Conservation (phyloP, 1,140 invertebrate genomes). For the Drosophila lowei region DNA sequence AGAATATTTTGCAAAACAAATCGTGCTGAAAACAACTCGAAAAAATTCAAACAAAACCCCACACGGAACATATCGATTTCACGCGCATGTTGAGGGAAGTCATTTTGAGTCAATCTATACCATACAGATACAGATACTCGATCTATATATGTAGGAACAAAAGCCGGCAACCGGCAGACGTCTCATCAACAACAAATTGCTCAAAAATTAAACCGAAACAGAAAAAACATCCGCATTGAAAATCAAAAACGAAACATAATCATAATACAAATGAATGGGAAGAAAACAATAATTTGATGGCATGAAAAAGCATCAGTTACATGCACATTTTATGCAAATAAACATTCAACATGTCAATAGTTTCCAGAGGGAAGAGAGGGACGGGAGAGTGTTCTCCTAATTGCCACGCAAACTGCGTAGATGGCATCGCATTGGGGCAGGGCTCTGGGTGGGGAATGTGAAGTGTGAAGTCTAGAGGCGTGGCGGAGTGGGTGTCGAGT, state of each 20-base stretch:
- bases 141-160: constrained; percentile 36
- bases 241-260: constrained; percentile 47
- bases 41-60: constrained; percentile 12
- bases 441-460: constrained; percentile 4
- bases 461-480: not conserved
- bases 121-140: constrained; percentile 22
- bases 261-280: not conserved
- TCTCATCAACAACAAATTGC: constrained; percentile 45
- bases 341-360: constrained; percentile 36
- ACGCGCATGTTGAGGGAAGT: constrained; percentile 58
- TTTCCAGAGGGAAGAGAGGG: constrained; percentile 11
- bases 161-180: constrained; percentile 28
- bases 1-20: constrained; percentile 37
- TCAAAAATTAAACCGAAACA: constrained; percentile 24
- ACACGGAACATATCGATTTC: constrained; percentile 67
- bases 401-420: constrained; percentile 45
- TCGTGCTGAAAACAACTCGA: constrained; percentile 8
- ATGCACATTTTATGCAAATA: constrained; percentile 68
- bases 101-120: constrained; percentile 28
- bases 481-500: constrained; percentile 10
- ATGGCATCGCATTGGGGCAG: constrained; percentile 1
- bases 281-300: constrained; percentile 33
- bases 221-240: constrained; percentile 41
- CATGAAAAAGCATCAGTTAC: constrained; percentile 61
- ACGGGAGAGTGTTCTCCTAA: constrained; percentile 16